A percentile compares a stretch with the other conserved stretches of the same genome.
Evolutionary conservation across 2,797 vertebrate species (phyloP).

Genomic region (Amblyopsis hoosieri): DNA sequence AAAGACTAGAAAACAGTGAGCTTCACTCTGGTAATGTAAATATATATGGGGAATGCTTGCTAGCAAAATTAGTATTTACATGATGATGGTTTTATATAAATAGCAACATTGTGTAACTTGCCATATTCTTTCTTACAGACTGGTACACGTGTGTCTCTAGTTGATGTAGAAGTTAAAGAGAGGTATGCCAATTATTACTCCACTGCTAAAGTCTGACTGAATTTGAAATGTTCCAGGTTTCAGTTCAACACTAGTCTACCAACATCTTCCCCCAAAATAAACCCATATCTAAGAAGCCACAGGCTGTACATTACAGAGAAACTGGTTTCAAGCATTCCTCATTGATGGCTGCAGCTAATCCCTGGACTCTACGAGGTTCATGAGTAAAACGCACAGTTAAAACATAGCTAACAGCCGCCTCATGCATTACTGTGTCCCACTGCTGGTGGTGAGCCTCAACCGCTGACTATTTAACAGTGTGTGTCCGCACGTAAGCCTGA

Average conservation of each 20-base stretch:
- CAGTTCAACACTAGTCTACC: neutral
- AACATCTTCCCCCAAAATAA: neutral
- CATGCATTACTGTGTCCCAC: neutral
- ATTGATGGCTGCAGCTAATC: conserved; percentile 15
- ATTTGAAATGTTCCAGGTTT: no score
- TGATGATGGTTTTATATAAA: neutral
- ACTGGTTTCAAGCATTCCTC: conserved; percentile 47
- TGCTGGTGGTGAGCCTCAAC: conserved; percentile 25
- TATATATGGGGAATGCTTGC: conserved; percentile 40
- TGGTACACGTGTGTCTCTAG: no score
- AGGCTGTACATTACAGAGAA: conserved; percentile 33
- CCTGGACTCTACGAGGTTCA: conserved; percentile 21
- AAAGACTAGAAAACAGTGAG: conserved; percentile 6
- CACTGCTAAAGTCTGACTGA: no score
- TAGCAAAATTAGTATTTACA: conserved; percentile 15
- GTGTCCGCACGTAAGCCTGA: no score
- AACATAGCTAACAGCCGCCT: no score
- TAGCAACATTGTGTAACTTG: conserved; percentile 1
- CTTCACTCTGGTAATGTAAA: conserved; percentile 15
- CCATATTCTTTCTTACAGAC: no score
- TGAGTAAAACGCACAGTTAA: no score
- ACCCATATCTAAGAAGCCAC: neutral
- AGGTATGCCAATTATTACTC: no score
- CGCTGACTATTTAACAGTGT: neutral
- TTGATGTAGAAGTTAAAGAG: no score